These are phyloP conservation scores for Pantherophis guttatus DNA, from an alignment of 2,113 vertebrate species.

Conservation along the genomic window DNA sequence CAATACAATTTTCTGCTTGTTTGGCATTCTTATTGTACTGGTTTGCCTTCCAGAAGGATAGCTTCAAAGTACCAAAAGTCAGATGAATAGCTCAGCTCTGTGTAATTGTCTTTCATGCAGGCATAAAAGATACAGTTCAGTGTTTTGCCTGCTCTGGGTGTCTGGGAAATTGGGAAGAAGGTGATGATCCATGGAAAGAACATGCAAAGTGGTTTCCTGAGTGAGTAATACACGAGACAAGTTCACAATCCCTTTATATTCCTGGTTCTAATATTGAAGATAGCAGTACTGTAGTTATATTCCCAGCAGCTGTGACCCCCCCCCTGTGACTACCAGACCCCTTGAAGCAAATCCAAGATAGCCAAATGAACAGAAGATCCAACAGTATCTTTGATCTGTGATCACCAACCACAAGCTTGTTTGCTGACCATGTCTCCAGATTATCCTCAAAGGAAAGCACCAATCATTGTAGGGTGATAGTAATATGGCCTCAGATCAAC, in stretches of 20 bases:
- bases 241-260: not conserved
- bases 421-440: not conserved
- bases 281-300: not conserved
- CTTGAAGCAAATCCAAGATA: not conserved
- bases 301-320: not conserved
- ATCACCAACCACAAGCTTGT: not conserved
- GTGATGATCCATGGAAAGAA: constrained; percentile 44
- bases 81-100: not conserved
- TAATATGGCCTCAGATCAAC: not conserved
- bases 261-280: not conserved
- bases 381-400: not conserved
- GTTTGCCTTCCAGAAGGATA: not conserved
- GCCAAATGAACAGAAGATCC: too few relatives aligned
- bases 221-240: constrained; percentile 15
- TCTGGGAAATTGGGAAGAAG: constrained; percentile 43
- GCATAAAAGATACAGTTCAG: constrained; percentile 39
- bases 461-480: not conserved
- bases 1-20: not conserved
- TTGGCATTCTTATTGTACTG: not conserved
- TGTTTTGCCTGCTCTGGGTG: constrained; percentile 42
- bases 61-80: not conserved
- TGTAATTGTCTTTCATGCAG: constrained; percentile 2
- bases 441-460: not conserved
- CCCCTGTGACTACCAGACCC: not conserved
- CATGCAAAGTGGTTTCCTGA: constrained; percentile 51